Evolutionary conservation across 1,140 invertebrate genomes (phyloP).

Genomic region (Drosophila aff.): DNA sequence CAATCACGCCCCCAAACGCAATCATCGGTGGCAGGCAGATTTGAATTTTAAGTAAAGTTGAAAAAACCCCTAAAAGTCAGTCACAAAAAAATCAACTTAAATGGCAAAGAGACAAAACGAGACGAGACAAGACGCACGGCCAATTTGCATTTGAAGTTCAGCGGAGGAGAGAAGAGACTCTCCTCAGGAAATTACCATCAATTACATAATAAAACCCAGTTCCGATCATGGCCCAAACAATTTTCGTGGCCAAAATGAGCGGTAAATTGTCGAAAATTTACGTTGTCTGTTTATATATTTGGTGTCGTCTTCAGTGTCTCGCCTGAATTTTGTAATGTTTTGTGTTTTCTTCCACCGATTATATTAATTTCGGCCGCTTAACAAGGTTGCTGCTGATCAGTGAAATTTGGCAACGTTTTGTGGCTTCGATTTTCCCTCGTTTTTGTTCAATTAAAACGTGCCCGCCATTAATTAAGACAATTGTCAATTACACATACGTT

Average conservation of each 20-base stretch:
- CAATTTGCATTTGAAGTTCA: conserved; percentile 55
- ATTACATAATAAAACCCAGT: conserved; percentile 61
- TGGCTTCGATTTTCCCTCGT: conserved; percentile 20
- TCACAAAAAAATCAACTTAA: conserved; percentile 14
- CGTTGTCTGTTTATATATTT: conserved; percentile 34
- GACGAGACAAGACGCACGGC: conserved; percentile 15
- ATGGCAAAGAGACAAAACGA: conserved; percentile 22
- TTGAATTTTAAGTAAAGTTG: conserved; percentile 44
- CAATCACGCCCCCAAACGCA: conserved; percentile 55
- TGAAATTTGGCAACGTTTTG: conserved; percentile 29
- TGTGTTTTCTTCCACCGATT: conserved; percentile 22
- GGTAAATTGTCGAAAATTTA: conserved; percentile 44
- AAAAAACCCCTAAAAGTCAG: conserved; percentile 8
- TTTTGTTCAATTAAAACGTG: conserved; percentile 16
- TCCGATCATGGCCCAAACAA: conserved; percentile 46
- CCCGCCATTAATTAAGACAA: conserved; percentile 40
- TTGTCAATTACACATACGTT: conserved; percentile 21
- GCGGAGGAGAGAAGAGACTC: background rate
- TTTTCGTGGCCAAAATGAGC: conserved; percentile 35
- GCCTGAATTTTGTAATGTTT: conserved; percentile 24
- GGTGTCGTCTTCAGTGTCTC: conserved; percentile 23
- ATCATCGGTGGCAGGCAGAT: conserved; percentile 47
- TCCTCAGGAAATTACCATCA: conserved; percentile 53
- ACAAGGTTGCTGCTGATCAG: conserved; percentile 20
- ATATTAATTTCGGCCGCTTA: conserved; percentile 40